Evolutionary conservation across 2,113 vertebrate species (phyloP).

Genomic region (Dromiciops gliroides): DNA sequence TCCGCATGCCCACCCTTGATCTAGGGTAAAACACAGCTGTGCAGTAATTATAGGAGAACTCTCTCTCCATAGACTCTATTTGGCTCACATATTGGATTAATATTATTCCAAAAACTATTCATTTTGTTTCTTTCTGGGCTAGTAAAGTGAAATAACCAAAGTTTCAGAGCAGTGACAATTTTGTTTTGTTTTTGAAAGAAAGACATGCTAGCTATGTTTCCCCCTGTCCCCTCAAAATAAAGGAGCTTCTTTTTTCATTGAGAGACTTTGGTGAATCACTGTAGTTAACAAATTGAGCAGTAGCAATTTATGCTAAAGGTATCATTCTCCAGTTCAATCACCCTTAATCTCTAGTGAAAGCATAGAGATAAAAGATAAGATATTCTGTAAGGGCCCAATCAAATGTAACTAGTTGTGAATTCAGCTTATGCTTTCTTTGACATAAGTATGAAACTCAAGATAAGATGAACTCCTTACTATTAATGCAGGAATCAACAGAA

Average conservation of each 20-base stretch:
- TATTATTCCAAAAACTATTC: not conserved
- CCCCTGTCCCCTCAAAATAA: not conserved
- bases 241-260: not conserved
- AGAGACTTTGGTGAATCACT: conserved; percentile 1
- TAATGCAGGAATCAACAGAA: not conserved
- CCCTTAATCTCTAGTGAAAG: conserved; percentile 12
- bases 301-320: not conserved
- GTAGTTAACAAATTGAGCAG: not conserved
- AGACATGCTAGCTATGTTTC: not conserved
- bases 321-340: not conserved
- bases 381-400: not conserved
- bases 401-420: not conserved
- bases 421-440: conserved; percentile 32
- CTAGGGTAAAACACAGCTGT: not conserved
- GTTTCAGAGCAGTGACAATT: not conserved
- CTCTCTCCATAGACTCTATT: not conserved
- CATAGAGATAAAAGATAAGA: not conserved
- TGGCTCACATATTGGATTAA: not conserved
- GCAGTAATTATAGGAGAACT: conserved; percentile 4
- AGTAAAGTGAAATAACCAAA: not conserved
- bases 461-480: not conserved
- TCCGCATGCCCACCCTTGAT: not conserved
- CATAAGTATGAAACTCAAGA: not conserved
- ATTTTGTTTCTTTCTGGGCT: conserved; percentile 24
- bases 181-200: conserved; percentile 16